Evolutionary conservation across 2,888 invertebrate species (phyloP).

Genomic region (Formica aserva): DNA sequence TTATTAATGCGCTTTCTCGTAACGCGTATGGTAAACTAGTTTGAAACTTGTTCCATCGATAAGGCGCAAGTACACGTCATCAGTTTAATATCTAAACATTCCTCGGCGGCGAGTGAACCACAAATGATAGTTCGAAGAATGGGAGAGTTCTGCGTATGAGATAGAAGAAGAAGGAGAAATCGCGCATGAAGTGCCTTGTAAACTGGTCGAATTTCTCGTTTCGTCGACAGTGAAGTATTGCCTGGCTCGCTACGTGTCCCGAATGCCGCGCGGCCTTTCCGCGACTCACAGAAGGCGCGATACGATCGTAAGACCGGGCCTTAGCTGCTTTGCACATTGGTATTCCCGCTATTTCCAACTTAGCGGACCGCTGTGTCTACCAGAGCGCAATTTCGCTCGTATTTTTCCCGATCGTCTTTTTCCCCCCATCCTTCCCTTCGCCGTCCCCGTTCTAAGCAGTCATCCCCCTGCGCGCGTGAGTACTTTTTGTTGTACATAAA

Average conservation of each 20-base stretch:
- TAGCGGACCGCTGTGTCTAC: slow-evolving; percentile 44
- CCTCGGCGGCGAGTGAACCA: slow-evolving; percentile 40
- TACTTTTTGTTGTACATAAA: slow-evolving; percentile 57
- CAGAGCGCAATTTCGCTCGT: slow-evolving; percentile 67
- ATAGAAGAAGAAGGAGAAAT: slow-evolving; percentile 41
- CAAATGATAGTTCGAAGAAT: slow-evolving; percentile 66
- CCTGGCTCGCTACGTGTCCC: slow-evolving; percentile 77
- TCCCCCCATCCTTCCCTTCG: background rate
- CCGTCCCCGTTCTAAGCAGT: background rate
- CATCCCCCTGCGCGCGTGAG: background rate
- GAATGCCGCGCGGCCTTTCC: slow-evolving; percentile 71
- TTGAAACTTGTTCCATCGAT: slow-evolving; percentile 16
- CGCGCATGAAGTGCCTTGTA: slow-evolving; percentile 60
- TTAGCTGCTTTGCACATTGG: slow-evolving; percentile 75
- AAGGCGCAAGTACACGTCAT: slow-evolving; percentile 9
- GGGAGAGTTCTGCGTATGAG: slow-evolving; percentile 12
- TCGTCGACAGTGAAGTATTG: slow-evolving; percentile 79
- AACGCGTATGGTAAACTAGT: slow-evolving; percentile 7
- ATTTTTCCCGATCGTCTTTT: slow-evolving; percentile 51
- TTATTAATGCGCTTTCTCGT: background rate
- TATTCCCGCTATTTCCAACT: slow-evolving; percentile 74
- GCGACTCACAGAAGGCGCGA: slow-evolving; percentile 13
- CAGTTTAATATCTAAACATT: slow-evolving; percentile 28
- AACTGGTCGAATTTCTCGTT: slow-evolving; percentile 79
- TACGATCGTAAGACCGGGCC: slow-evolving; percentile 37